Percentiles rank a stretch among this genome's conserved stretches.
Conservation (phyloP, 92 coral and sea anemone genomes). For the Ricordea florida region DNA sequence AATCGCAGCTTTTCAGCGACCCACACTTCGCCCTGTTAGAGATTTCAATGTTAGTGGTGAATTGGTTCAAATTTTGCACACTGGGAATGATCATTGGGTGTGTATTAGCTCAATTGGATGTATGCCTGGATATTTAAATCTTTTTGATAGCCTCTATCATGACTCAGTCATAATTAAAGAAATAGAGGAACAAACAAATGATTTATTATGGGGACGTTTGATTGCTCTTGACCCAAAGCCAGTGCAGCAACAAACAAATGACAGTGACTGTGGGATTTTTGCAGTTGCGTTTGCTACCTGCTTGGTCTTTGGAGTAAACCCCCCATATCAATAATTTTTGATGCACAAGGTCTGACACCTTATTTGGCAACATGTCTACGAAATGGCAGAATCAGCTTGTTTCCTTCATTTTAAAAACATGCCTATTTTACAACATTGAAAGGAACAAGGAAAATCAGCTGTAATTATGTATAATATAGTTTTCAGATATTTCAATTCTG, state of each 20-base stretch:
- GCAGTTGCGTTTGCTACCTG: conserved; percentile 69
- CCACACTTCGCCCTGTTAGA: conserved; percentile 46
- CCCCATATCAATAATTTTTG: too few species aligned
- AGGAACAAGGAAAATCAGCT: conserved; percentile 24
- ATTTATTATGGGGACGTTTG: too few species aligned
- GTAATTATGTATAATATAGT: conserved; percentile 23
- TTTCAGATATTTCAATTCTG: conserved; percentile 27
- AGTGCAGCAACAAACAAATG: conserved; percentile 63
- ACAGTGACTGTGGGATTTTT: conserved; percentile 70
- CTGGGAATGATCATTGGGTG: conserved; percentile 27
- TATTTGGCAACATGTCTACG: conserved; percentile 5
- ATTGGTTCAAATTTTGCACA: conserved; percentile 47
- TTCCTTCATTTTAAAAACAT: too few species aligned
- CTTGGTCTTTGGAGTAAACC: conserved; percentile 42
- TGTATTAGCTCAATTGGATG: conserved; percentile 51
- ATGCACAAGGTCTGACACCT: conserved; percentile 2
- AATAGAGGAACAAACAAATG: neutral
- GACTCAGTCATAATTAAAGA: too few species aligned
- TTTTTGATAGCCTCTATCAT: too few species aligned
- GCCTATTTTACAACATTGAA: conserved; percentile 19
- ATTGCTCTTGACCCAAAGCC: too few species aligned
- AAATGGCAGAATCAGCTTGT: neutral
- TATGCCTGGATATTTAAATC: conserved; percentile 45
- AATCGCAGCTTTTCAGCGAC: conserved; percentile 46
- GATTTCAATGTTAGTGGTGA: conserved; percentile 34